Evolutionary conservation across 2,888 invertebrate genomes (phyloP).

Genomic region (Diplazon laetatorius): DNA sequence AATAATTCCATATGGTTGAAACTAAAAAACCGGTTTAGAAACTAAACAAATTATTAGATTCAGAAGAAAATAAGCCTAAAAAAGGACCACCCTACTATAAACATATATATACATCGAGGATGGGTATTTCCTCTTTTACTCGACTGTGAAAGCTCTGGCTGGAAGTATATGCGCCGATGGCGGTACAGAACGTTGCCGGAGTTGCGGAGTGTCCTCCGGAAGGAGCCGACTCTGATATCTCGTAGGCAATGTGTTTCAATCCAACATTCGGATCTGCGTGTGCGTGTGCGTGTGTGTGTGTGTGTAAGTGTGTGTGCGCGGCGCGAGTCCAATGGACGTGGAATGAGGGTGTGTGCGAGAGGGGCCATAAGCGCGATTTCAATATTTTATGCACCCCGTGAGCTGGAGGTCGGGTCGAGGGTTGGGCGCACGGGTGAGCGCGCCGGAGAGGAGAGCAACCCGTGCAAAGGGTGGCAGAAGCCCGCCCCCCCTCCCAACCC

Average conservation of each 20-base stretch:
- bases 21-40: too few species aligned
- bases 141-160: slow-evolving; percentile 30
- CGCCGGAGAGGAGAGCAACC: slow-evolving; percentile 31
- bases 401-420: slow-evolving; percentile 48
- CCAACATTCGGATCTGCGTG: slow-evolving; percentile 61
- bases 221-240: slow-evolving; percentile 59
- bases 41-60: too few species aligned
- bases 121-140: slow-evolving; percentile 15
- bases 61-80: too few species aligned
- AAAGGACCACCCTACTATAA: too few species aligned
- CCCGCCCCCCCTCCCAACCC: too few species aligned
- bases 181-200: slow-evolving; percentile 15
- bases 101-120: slow-evolving; percentile 10
- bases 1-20: too few species aligned
- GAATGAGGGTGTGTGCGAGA: slow-evolving; percentile 32
- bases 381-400: slow-evolving; percentile 70
- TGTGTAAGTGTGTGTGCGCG: too few species aligned
- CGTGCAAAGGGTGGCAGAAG: slow-evolving; percentile 30
- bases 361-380: slow-evolving; percentile 67
- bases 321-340: slow-evolving; percentile 16
- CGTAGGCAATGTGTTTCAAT: slow-evolving; percentile 65
- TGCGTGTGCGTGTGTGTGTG: too few species aligned
- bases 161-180: neutral
- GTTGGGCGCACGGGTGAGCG: slow-evolving; percentile 46
- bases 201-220: slow-evolving; percentile 48